Conservation (phyloP, 2,888 invertebrate species). For the Caenorhabditis wallacei region DNA sequence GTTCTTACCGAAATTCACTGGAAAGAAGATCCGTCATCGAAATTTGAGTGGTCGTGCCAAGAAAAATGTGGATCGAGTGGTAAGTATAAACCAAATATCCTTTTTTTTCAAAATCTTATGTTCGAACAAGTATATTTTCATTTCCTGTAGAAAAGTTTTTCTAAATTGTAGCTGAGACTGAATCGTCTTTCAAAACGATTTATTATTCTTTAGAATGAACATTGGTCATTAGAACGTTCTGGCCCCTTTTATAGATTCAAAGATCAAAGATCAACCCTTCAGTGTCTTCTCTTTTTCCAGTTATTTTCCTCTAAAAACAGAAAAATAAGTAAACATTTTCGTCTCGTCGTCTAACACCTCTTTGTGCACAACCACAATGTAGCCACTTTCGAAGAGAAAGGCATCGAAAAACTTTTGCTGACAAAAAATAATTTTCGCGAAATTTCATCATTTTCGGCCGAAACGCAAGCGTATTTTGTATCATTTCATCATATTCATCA, state of each 20-base stretch:
- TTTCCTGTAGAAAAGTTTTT: no score
- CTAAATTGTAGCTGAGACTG: no score
- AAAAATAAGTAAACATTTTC: conserved; percentile 31
- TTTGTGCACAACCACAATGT: conserved; percentile 22
- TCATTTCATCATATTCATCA: conserved; percentile 10
- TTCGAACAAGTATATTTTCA: no score
- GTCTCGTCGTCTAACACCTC: conserved; percentile 25
- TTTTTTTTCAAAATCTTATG: no score
- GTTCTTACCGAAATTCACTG: conserved; percentile 80
- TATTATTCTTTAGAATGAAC: neutral
- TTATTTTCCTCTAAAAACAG: conserved; percentile 7
- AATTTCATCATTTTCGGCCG: conserved; percentile 21
- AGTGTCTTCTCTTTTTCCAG: neutral
- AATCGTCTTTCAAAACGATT: neutral
- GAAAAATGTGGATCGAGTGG: conserved; percentile 67
- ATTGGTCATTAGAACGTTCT: conserved; percentile 9
- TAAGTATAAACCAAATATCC: no score
- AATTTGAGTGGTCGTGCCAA: conserved; percentile 69
- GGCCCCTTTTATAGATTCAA: conserved; percentile 9
- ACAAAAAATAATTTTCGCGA: conserved; percentile 19
- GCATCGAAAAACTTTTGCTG: conserved; percentile 37
- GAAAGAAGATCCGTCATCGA: conserved; percentile 78
- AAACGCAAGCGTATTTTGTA: conserved; percentile 36
- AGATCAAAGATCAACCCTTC: conserved; percentile 20
- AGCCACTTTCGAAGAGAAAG: conserved; percentile 13